Percentiles rank a stretch among this genome's conserved stretches.
phyloP scores from a whole-genome alignment of 2,797 vertebrate species.

The Falco naumanni region DNA sequence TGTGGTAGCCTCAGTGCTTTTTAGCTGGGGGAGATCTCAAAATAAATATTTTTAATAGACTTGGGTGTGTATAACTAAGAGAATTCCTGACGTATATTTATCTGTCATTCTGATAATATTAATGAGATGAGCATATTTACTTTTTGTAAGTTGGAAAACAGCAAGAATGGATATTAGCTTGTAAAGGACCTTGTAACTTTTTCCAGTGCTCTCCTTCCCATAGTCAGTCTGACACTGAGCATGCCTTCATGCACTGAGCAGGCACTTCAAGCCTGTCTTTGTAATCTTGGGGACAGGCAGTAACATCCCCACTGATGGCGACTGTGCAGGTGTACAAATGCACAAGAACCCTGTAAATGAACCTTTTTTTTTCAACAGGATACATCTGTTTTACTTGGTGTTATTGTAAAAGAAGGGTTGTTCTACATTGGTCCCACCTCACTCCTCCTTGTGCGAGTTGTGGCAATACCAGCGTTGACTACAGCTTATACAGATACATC shows the following conservation, averaged over 20 bases:
- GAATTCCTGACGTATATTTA: background rate
- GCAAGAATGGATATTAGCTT: background rate
- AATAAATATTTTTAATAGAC: background rate
- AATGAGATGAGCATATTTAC: background rate
- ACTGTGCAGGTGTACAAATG: background rate
- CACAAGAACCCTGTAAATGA: background rate
- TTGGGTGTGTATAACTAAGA: background rate
- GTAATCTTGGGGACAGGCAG: background rate
- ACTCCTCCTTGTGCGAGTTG: too few species aligned
- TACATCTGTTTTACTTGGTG: background rate
- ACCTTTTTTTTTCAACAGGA: background rate
- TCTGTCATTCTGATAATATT: background rate
- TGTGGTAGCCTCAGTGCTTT: background rate
- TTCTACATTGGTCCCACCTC: too few species aligned
- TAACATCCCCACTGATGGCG: background rate
- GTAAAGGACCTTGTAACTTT: background rate
- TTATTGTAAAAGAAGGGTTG: background rate
- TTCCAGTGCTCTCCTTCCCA: background rate
- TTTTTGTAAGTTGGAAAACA: background rate
- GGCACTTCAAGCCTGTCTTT: background rate
- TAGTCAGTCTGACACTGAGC: background rate
- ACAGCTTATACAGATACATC: too few species aligned
- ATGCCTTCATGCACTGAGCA: background rate
- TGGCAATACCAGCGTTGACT: too few species aligned
- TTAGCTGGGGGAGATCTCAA: background rate